Evolutionary conservation across 2,113 vertebrate genomes (phyloP), one percentile per base, ranked within the genome.

Genomic region (Larimichthys crocea): DNA sequence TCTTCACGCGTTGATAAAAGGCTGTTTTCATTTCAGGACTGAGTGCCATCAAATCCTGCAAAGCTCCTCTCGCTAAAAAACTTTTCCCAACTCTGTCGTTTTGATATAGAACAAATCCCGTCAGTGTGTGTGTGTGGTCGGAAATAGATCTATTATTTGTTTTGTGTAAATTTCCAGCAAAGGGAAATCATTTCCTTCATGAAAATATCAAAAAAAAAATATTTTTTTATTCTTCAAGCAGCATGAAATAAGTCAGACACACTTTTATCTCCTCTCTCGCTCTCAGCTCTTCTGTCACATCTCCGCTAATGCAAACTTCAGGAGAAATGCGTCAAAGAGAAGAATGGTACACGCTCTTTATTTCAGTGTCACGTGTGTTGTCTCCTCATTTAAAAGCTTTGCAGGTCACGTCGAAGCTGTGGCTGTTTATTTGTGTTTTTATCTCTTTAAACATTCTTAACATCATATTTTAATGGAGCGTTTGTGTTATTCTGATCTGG

Each of bases 1-100:
- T 91, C 88, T 76, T 75, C 66, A 55, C 57, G 29, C 59, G 0
- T 12, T 62, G 69, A 89, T 89, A 71, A 88, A 85, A 88, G 35
- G 20, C 68, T 57, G 20, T 49, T 63, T 66, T 55, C 11, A 70
- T 79, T 82, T 79, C 53, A 52, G 40, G 61, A 63, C 17, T 3
- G 19, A 46, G 59, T 46, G 68, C n/a, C 35, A 29, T 79, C 40
- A 48, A 26, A 42, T 67, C n/a, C 35, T 15, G 16, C 56, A 73
- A 76, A 82, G 60, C 66, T 56, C 10, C 5, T 68, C 67, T 44
- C 42, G 40, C 42, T 46, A 40, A 63, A 67, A 17, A 26, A 26
- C 2, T 46, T 72, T 74, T 22, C 17, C 64, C 24, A 65, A 8
- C 31, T 53, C 5, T 22, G 46, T 40, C 7, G 3, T 29, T 59